Evolutionary conservation across 2,797 vertebrate genomes (phyloP).

Genomic region (Ataeniobius toweri): DNA sequence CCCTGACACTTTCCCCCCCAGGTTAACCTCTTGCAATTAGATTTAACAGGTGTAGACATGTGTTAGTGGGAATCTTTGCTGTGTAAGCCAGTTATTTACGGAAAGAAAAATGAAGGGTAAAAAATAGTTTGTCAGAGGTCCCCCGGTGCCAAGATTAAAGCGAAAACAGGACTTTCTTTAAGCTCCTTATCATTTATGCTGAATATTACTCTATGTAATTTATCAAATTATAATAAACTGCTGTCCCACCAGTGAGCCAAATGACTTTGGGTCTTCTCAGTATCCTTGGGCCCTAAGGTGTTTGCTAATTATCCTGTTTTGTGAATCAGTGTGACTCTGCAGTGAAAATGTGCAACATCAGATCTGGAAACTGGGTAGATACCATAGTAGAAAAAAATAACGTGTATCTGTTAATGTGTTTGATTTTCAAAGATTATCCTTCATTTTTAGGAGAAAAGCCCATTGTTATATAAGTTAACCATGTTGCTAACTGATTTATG

Average conservation of each 20-base stretch:
- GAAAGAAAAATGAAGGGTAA: background rate
- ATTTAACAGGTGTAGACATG: background rate
- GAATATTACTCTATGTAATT: background rate
- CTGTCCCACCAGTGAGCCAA: background rate
- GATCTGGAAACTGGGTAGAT: background rate
- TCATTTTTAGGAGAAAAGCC: no score
- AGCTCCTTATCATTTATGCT: slow-evolving; percentile 8
- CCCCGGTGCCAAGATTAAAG: background rate
- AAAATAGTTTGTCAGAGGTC: background rate
- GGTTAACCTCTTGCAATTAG: background rate
- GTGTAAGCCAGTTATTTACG: slow-evolving; percentile 1
- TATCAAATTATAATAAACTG: background rate
- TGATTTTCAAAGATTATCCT: background rate
- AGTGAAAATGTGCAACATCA: background rate
- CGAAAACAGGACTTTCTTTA: background rate
- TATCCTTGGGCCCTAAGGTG: no score
- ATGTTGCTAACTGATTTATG: no score
- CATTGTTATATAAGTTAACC: no score
- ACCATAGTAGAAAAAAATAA: background rate
- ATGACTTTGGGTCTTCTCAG: background rate
- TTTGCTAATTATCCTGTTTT: background rate
- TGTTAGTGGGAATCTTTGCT: background rate
- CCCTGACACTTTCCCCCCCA: background rate
- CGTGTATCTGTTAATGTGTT: background rate
- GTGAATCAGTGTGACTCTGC: background rate